Base-by-base conservation (phyloP, 1,140 invertebrate species). In the Ctenoplectra terminalis region DNA sequence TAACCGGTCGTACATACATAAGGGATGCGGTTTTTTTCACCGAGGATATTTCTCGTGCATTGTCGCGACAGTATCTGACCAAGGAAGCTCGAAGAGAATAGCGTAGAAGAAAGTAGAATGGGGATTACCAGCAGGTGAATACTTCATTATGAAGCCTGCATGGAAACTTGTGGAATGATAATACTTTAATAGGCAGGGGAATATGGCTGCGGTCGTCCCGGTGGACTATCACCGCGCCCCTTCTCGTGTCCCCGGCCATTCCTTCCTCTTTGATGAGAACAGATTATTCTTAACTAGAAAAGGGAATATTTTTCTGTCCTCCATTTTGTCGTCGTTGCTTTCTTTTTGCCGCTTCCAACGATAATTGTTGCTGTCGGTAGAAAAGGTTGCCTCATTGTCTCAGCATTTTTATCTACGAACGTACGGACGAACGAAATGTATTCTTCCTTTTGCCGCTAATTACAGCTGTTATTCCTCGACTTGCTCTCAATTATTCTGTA, bases 81-180 rank as follows among this genome's bases (percentile, higher is more conserved):
- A 61, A 76, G 85, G 67, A 58, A 75, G 84, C 34, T 54, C 56
- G 63, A 54, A 69, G 73, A 84, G 78, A 84, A 89, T 84, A 84
- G 60, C 64, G 52, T 70, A 82, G 84, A 71, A 77, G 81, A 54
- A 82, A 84, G 70, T 81, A 75, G 86, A 88, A 84, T 64, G 72
- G 40, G 79, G 87, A 88, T 88, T 88, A 88, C 72, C 81, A 84
- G 81, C 50, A 84, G 72, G 82, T 88, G 87, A 89, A 89, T 89
- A 88, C 86, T 89, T 86, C 84, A 88, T 89, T 86, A 84, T 66
- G 79, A 76, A 81, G 76, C 76, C 71, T 84, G 78, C 82, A 80
- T 84, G 74, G 73, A 84, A 84, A 82, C 74, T 82, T 75, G 78
- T 66, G 76, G 81, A 85, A 89, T 87, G 85, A 88, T 89, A 87